Evolutionary conservation across 2,797 vertebrate genomes (phyloP).

Genomic region (Sylvia borin): DNA sequence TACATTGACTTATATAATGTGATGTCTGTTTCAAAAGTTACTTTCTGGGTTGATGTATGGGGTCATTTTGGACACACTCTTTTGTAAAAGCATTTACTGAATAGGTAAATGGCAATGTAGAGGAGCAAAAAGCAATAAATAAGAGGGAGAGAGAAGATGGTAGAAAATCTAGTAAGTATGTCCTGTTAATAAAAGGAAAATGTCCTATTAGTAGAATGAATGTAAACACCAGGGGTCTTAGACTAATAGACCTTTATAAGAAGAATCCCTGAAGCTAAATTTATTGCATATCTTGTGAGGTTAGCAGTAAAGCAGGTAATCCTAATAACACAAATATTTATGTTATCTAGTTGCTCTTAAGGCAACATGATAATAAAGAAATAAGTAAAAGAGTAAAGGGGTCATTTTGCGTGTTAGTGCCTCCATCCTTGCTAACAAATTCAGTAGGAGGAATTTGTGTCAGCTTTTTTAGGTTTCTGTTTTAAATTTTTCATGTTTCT

Average conservation of each 20-base stretch:
- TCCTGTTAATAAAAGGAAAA: background rate
- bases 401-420: background rate
- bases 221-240: background rate
- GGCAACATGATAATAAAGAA: background rate
- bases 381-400: background rate
- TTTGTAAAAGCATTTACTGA: background rate
- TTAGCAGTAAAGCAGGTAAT: background rate
- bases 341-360: background rate
- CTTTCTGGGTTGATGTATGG: background rate
- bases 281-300: background rate
- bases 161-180: background rate
- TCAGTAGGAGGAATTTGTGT: background rate
- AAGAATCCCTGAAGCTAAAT: background rate
- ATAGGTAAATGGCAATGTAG: background rate
- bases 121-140: background rate
- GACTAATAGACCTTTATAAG: background rate
- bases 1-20: background rate
- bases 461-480: background rate
- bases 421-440: background rate
- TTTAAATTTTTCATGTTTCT: background rate
- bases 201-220: background rate
- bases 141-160: background rate
- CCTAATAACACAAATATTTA: background rate
- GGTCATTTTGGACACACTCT: background rate
- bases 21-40: background rate